Percentiles rank a stretch among this genome's conserved stretches.
phyloP scores from a whole-genome alignment of 2,888 invertebrate genomes.

The Euclidia mi region DNA sequence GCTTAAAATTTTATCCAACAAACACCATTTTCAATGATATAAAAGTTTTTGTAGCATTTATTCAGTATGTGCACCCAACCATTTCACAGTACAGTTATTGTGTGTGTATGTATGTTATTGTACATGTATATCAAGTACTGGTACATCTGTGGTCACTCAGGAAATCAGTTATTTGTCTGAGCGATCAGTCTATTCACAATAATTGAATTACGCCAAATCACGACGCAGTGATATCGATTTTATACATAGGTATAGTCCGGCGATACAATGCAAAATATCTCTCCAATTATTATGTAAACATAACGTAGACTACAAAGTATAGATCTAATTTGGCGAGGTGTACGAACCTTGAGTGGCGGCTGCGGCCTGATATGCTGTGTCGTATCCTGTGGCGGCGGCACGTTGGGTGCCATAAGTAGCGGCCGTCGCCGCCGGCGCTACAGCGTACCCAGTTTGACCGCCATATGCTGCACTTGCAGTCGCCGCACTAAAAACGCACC shows the following conservation, averaged over 20 bases:
- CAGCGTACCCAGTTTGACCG: conserved; percentile 95
- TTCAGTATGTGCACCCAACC: conserved; percentile 30
- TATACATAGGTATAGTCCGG: too few relatives aligned
- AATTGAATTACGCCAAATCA: conserved; percentile 51
- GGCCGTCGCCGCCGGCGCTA: conserved; percentile 95
- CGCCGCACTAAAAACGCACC: conserved; percentile 89
- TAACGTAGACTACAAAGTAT: neutral
- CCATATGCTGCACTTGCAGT: conserved; percentile 96
- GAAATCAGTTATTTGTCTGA: conserved; percentile 18
- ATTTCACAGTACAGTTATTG: conserved; percentile 30
- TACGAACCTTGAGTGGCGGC: conserved; percentile 93
- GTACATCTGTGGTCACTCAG: conserved; percentile 10
- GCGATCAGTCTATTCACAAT: conserved; percentile 12
- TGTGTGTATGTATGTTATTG: conserved; percentile 17
- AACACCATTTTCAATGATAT: neutral
- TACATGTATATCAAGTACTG: too few relatives aligned
- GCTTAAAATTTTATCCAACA: neutral
- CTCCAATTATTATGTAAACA: conserved; percentile 47
- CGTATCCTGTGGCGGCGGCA: conserved; percentile 94
- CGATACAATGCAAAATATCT: too few relatives aligned
- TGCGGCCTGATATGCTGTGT: conserved; percentile 95
- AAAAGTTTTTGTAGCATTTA: too few relatives aligned
- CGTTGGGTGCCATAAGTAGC: conserved; percentile 96
- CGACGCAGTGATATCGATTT: conserved; percentile 55
- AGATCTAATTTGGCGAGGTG: conserved; percentile 78